Conservation (phyloP, 2,113 vertebrate species). For the Cololabis saira region DNA sequence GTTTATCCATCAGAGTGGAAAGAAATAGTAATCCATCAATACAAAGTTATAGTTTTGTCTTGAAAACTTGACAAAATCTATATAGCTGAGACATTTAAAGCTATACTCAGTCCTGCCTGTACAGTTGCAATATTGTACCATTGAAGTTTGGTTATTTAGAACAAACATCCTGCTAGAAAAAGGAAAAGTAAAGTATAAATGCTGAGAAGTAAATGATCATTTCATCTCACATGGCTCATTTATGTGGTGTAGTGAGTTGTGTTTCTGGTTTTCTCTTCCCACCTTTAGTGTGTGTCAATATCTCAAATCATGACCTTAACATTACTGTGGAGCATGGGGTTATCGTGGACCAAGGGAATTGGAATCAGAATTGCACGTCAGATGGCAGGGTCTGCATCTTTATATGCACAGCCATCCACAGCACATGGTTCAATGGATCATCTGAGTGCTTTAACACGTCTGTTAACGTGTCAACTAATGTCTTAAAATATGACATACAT, state of each 20-base stretch:
- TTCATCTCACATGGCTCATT: neutral
- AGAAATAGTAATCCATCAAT: neutral
- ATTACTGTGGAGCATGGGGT: fast-evolving
- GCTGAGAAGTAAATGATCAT: too few species aligned
- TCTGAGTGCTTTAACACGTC: fast-evolving
- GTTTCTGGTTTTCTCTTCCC: neutral
- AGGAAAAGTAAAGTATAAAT: too few species aligned
- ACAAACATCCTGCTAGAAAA: too few species aligned
- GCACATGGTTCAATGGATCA: neutral
- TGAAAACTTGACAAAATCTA: neutral
- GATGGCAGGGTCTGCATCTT: fast-evolving
- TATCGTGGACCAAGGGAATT: fast-evolving
- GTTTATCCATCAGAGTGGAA: too few species aligned
- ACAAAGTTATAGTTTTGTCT: neutral
- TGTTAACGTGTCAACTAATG: too few species aligned
- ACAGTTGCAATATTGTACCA: too few species aligned
- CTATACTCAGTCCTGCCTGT: too few species aligned
- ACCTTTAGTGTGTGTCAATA: conserved; percentile 29
- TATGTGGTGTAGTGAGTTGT: neutral
- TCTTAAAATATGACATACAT: fast-evolving
- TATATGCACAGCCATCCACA: fast-evolving
- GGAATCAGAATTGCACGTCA: fast-evolving
- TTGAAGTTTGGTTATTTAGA: too few species aligned
- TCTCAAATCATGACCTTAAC: fast-evolving
- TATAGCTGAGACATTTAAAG: neutral